Percentiles rank a stretch among this genome's conserved stretches.
phyloP scores from a whole-genome alignment of 2,113 vertebrate genomes.

The Aphyosemion australe region DNA sequence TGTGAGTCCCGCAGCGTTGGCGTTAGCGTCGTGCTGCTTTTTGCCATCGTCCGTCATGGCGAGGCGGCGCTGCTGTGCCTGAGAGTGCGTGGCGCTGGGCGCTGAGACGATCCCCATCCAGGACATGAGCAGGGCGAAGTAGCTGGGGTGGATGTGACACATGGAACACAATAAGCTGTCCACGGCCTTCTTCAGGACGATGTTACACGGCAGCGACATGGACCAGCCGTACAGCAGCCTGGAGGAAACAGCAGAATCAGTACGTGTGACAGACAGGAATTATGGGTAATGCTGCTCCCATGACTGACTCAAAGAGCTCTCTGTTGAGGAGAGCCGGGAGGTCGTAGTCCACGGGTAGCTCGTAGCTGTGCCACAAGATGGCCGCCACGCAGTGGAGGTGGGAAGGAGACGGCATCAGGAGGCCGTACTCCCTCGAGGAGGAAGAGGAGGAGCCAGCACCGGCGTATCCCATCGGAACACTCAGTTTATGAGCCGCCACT shows the following conservation, averaged over 20 bases:
- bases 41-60: conserved; percentile 98
- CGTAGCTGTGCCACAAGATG: conserved; percentile 97
- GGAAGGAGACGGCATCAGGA: conserved; percentile 97
- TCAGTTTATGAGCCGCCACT: conserved; percentile 91
- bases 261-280: not conserved
- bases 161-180: conserved; percentile 97
- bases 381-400: conserved; percentile 97
- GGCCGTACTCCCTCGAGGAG: conserved; percentile 90
- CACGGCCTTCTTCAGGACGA: conserved; percentile 98
- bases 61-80: conserved; percentile 88
- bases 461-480: conserved; percentile 80
- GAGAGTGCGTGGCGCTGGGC: conserved; percentile 78
- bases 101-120: conserved; percentile 94
- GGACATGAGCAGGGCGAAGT: conserved; percentile 97
- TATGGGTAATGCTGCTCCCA: not conserved
- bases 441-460: conserved; percentile 57
- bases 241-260: conserved; percentile 20
- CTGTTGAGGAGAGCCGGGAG: conserved; percentile 90
- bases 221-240: conserved; percentile 97
- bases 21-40: conserved; percentile 87
- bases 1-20: conserved; percentile 82
- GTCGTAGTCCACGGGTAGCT: conserved; percentile 95
- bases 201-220: conserved; percentile 94
- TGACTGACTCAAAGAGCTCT: conserved; percentile 96
- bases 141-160: conserved; percentile 96